Evolutionary conservation across 2,797 vertebrate species (phyloP).

Genomic region (Rachycentron canadum): DNA sequence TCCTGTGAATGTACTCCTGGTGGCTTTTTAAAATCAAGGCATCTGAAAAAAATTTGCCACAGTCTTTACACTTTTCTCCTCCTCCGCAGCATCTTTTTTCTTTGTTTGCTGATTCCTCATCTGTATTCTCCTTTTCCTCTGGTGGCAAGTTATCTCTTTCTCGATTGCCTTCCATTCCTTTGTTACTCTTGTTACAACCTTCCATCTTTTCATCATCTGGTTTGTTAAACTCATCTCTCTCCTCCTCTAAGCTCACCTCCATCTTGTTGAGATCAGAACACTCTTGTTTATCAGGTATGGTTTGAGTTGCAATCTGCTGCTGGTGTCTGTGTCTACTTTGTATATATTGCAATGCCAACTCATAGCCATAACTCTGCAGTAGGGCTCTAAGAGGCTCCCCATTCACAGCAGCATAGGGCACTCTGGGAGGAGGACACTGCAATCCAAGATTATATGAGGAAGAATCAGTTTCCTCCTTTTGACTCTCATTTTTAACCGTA

Average conservation of each 20-base stretch:
- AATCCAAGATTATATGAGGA: constrained; percentile 77
- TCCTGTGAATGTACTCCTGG: constrained; percentile 96
- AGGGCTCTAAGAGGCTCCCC: constrained; percentile 93
- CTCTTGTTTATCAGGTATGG: constrained; percentile 60
- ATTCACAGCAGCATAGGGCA: constrained; percentile 92
- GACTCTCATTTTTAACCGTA: constrained; percentile 63
- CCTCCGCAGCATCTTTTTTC: constrained; percentile 68
- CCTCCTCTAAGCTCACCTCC: constrained; percentile 47
- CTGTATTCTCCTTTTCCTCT: constrained; percentile 48
- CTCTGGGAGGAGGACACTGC: constrained; percentile 92
- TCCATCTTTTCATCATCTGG: constrained; percentile 40
- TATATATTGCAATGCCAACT: constrained; percentile 97
- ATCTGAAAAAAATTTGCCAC: constrained; percentile 97
- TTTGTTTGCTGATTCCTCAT: constrained; percentile 42
- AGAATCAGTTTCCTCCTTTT: constrained; percentile 57
- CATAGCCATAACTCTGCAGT: constrained; percentile 97
- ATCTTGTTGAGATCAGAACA: constrained; percentile 56
- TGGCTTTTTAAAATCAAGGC: constrained; percentile 98
- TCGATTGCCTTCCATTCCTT: constrained; percentile 27
- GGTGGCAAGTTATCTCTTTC: constrained; percentile 30
- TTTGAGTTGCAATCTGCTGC: constrained; percentile 85
- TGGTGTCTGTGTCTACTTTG: constrained; percentile 96
- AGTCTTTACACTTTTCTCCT: constrained; percentile 91
- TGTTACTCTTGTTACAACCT: constrained; percentile 33
- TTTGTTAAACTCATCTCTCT: constrained; percentile 48